phyloP scores from a whole-genome alignment of 2,888 invertebrate species.

The Trachelus stipa region DNA sequence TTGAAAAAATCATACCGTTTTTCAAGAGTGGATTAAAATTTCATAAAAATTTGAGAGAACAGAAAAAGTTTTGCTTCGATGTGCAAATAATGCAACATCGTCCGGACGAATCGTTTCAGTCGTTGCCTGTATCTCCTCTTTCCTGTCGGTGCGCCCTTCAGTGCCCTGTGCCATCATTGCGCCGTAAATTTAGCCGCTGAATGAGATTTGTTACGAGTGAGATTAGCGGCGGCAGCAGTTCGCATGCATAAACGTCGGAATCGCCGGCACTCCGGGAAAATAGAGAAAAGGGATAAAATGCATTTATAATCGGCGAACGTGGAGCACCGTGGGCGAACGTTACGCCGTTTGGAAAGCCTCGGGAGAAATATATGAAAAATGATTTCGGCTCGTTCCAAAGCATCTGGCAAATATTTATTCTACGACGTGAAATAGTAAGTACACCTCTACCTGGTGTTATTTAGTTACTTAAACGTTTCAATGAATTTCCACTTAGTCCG shows the following conservation, averaged over 20 bases:
- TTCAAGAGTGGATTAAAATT: neutral
- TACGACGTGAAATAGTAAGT: neutral
- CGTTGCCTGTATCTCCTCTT: neutral
- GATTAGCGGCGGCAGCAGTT: neutral
- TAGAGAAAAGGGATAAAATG: neutral
- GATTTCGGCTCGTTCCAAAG: neutral
- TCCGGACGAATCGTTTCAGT: neutral
- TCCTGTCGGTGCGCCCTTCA: neutral
- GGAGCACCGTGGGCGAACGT: neutral
- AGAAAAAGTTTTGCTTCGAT: neutral
- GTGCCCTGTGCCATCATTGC: neutral
- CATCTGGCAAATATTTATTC: neutral
- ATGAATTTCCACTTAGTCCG: neutral
- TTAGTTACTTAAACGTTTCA: neutral
- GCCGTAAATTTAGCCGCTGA: neutral
- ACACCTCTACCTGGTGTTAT: neutral
- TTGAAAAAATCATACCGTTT: neutral
- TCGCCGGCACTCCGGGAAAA: neutral
- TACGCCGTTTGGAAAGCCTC: neutral
- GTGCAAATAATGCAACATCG: neutral
- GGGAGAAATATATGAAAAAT: neutral
- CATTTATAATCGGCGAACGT: neutral
- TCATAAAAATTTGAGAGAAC: neutral
- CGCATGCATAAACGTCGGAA: neutral
- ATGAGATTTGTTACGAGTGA: conserved; percentile 2